Evolutionary conservation across 2,888 invertebrate species (phyloP), one percentile per base, ranked within the genome.

Genomic region (Agrotis puta): DNA sequence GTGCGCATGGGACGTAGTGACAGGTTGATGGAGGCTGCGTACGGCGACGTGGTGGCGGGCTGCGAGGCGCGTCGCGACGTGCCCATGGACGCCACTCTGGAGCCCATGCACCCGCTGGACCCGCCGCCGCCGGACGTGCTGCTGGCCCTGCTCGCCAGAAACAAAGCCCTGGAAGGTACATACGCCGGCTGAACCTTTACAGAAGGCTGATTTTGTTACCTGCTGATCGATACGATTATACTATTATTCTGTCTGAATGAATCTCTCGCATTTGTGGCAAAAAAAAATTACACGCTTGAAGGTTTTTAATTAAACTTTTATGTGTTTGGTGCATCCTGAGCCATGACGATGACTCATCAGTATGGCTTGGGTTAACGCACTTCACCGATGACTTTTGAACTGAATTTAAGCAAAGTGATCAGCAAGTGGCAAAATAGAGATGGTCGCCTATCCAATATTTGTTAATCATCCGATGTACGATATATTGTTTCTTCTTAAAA

Each of bases 81-180:
- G 68, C 88, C 78, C 72, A 91, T 94, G 92, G 94, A 93, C 82
- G 88, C 89, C 39, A 82, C 92, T 68, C 88, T 94, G 70, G 95
- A 94, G 74, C 86, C 88, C 74, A 93, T 95, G 93, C 95, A 94
- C 81, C 92, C 93, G 61, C 87, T 95, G 64, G 95, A 95, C 72
- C 95, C 95, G 88, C 98, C 98, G 75, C 98, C 98, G 91, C 98
- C 98, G 27, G 98, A 98, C 90, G 98, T 98, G 83, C 96, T 98
- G 67, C 96, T 98, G 61, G 98, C 98, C 16, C 96, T 98, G 70
- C 96, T 98, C 76, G 98, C 98, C 51, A 97, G 98, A 91, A 98
- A 98, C 94, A 98, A 98, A 94, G 97, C 98, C 75, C 96, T 98
- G 59, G 98, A 98, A 98, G 98, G 98, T 98, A 96, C 54, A 66